Conservation (phyloP, 2,113 vertebrate species). For the Tenrec ecaudatus region DNA sequence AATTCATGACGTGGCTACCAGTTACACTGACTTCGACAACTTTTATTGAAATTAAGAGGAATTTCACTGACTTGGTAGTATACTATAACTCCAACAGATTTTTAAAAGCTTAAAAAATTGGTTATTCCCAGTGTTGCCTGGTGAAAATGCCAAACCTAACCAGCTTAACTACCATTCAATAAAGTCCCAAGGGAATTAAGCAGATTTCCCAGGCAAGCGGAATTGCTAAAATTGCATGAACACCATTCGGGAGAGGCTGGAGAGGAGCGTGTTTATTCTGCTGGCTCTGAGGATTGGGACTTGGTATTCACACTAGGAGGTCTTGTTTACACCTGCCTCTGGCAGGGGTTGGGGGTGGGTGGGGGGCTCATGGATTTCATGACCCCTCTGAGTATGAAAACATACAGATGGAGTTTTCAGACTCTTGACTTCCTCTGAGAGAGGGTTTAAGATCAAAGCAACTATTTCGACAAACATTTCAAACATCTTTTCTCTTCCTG, state of each 20-base stretch:
- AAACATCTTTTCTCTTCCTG: slow-evolving; percentile 80
- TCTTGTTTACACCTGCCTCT: slow-evolving; percentile 65
- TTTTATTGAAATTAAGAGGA: slow-evolving; percentile 38
- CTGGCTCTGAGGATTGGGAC: slow-evolving; percentile 23
- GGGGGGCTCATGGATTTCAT: slow-evolving; percentile 70
- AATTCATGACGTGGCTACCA: background rate
- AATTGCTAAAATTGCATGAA: slow-evolving; percentile 69
- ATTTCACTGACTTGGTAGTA: slow-evolving; percentile 55
- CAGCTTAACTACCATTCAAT: slow-evolving; percentile 63
- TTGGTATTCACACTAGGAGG: background rate
- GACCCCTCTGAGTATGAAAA: slow-evolving; percentile 69
- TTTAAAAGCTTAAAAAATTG: slow-evolving; percentile 42
- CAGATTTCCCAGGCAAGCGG: slow-evolving; percentile 51
- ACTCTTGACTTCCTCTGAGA: slow-evolving; percentile 79
- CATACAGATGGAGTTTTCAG: slow-evolving; percentile 70
- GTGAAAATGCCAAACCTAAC: slow-evolving; percentile 73
- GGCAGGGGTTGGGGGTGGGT: background rate
- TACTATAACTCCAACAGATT: slow-evolving; percentile 57
- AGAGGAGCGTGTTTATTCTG: slow-evolving; percentile 53
- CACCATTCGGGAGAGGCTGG: slow-evolving; percentile 64
- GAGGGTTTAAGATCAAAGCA: slow-evolving; percentile 82
- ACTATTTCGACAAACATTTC: slow-evolving; percentile 82
- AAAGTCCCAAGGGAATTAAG: slow-evolving; percentile 67
- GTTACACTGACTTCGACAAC: slow-evolving; percentile 29
- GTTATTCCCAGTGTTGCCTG: slow-evolving; percentile 61